These are phyloP conservation scores for Budorcas taxicolor DNA, from an alignment of 2,113 vertebrate genomes.

Conservation along the genomic window DNA sequence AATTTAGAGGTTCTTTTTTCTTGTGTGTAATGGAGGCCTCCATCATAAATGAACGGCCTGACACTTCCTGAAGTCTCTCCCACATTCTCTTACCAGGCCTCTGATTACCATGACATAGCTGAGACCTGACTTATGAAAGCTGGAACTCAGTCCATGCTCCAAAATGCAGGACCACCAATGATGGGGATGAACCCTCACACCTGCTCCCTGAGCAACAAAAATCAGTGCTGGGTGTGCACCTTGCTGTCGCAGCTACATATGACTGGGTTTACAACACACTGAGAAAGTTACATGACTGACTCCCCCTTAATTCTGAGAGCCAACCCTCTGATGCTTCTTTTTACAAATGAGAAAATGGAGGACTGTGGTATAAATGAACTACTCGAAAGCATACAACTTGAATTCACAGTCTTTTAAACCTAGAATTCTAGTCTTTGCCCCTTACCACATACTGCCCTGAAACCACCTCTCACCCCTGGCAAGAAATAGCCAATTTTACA, in stretches of 20 bases:
- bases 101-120: neutral
- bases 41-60: neutral
- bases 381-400: neutral
- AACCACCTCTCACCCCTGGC: neutral
- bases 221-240: fast-evolving
- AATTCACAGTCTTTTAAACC: neutral
- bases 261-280: neutral
- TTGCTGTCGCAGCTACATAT: neutral
- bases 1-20: neutral
- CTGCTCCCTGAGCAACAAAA: neutral
- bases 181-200: neutral
- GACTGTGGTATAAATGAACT: neutral
- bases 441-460: neutral
- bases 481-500: neutral
- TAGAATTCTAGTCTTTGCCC: neutral
- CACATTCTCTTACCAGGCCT: neutral
- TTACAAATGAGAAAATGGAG: neutral
- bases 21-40: neutral
- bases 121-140: neutral
- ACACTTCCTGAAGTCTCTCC: neutral
- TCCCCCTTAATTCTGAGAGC: neutral
- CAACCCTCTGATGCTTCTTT: neutral
- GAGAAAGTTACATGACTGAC: neutral
- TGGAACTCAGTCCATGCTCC: neutral
- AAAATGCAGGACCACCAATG: neutral